phyloP scores from a whole-genome alignment of 2,888 invertebrate genomes.

The Isotomurus palustris region DNA sequence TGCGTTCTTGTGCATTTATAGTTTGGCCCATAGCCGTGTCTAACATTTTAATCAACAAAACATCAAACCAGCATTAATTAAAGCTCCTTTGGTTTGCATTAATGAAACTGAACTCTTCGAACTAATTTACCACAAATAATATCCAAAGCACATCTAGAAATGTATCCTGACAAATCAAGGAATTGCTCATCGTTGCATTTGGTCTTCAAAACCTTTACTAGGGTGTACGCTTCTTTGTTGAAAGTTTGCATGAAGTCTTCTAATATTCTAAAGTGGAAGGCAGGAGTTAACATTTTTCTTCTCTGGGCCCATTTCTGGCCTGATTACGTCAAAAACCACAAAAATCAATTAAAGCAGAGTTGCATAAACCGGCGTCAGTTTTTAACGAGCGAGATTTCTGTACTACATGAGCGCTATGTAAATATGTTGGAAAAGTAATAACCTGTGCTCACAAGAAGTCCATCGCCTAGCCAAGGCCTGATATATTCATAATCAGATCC shows the following conservation, averaged over 20 bases:
- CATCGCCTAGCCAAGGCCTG: conserved; percentile 38
- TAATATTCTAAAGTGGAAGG: conserved; percentile 55
- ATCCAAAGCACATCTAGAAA: conserved; percentile 54
- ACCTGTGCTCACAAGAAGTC: conserved; percentile 36
- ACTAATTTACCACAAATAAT: conserved; percentile 50
- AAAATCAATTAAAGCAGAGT: neutral
- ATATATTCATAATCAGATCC: conserved; percentile 37
- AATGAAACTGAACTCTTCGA: no score
- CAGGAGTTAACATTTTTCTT: conserved; percentile 57
- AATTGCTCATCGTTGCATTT: neutral
- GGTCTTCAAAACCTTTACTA: conserved; percentile 44
- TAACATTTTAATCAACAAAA: neutral
- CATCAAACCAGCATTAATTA: no score
- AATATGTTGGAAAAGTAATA: no score
- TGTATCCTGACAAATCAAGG: conserved; percentile 49
- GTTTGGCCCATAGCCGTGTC: conserved; percentile 17
- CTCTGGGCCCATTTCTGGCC: conserved; percentile 57
- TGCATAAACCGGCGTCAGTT: no score
- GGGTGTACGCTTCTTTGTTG: conserved; percentile 50
- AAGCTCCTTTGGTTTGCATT: no score
- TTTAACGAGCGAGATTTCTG: no score
- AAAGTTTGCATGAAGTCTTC: conserved; percentile 54
- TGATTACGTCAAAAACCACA: neutral
- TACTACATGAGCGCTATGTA: no score
- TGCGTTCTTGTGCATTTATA: conserved; percentile 16